phyloP scores from a whole-genome alignment of 2,113 vertebrate species.

The Hippocampus guttulatus region DNA sequence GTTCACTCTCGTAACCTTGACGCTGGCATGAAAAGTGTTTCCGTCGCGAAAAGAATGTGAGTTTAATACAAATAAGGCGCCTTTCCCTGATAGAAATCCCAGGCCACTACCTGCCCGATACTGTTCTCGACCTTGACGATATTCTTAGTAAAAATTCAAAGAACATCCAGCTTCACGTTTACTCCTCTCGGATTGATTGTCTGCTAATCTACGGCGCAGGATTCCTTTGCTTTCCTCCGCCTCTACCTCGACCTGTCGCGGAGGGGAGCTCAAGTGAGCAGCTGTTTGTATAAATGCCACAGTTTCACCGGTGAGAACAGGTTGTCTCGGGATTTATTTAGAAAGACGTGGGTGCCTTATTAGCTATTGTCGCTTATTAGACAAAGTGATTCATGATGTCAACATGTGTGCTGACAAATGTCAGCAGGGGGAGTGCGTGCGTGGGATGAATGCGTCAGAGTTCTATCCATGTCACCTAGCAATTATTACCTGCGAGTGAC shows the following conservation, averaged over 20 bases:
- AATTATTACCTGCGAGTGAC: conserved; percentile 48
- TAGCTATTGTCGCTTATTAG: conserved; percentile 48
- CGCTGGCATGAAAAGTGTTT: neutral
- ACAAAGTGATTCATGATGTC: conserved; percentile 45
- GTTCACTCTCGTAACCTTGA: too few species aligned
- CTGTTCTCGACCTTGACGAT: neutral
- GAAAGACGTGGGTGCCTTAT: conserved; percentile 50
- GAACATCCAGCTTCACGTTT: neutral
- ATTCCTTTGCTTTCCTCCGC: conserved; percentile 8
- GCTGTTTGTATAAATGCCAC: conserved; percentile 37
- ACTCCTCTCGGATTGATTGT: conserved; percentile 1
- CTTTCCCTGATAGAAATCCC: too few species aligned
- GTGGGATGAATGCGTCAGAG: conserved; percentile 27
- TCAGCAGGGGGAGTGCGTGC: conserved; percentile 41
- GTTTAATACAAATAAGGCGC: neutral
- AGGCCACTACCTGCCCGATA: neutral
- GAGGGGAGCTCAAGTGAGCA: conserved; percentile 27
- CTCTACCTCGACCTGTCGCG: conserved; percentile 9
- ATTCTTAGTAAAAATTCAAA: neutral
- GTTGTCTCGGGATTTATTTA: conserved; percentile 48
- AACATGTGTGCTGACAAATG: conserved; percentile 39
- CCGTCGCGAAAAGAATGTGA: neutral
- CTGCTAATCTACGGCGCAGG: neutral
- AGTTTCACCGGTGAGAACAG: conserved; percentile 20
- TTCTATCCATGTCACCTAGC: conserved; percentile 37